These are phyloP conservation scores for Stramonita haemastoma DNA, from an alignment of 2,888 invertebrate genomes.

Conservation along the genomic window DNA sequence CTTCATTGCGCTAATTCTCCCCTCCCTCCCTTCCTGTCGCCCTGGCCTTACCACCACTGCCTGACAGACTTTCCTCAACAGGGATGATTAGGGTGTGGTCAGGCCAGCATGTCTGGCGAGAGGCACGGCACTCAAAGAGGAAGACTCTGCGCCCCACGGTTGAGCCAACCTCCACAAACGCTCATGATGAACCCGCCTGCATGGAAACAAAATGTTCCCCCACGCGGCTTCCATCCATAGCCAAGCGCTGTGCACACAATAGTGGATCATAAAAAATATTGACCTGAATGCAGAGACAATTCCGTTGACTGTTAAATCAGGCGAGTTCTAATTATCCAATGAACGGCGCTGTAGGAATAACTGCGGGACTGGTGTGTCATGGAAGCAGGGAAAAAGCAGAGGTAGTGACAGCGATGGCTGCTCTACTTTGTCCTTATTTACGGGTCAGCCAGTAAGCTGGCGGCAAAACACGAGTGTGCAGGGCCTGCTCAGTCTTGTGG, in stretches of 20 bases:
- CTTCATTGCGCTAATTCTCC: no score
- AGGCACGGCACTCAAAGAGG: no score
- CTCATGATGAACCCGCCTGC: no score
- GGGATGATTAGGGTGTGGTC: no score
- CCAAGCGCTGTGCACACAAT: not conserved
- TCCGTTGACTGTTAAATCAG: not conserved
- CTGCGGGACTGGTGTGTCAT: not conserved
- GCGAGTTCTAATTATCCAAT: not conserved
- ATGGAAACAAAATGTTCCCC: no score
- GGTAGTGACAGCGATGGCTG: slow-evolving; percentile 22
- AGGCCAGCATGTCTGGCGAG: no score
- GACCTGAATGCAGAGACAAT: not conserved
- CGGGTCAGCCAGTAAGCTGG: not conserved
- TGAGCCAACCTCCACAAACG: no score
- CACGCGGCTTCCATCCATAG: no score
- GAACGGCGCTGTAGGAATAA: not conserved
- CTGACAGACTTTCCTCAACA: no score
- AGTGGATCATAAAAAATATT: not conserved
- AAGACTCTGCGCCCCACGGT: no score
- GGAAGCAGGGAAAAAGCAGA: slow-evolving; percentile 33
- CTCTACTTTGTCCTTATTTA: slow-evolving; percentile 37
- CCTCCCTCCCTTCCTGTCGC: no score
- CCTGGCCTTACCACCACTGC: no score
- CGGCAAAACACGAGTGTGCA: not conserved
- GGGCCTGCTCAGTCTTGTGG: slow-evolving; percentile 23